A percentile compares a stretch with the other conserved stretches of the same genome.
Evolutionary conservation across 2,797 vertebrate genomes (phyloP).

Genomic region (Pangasius sanitwongsei): DNA sequence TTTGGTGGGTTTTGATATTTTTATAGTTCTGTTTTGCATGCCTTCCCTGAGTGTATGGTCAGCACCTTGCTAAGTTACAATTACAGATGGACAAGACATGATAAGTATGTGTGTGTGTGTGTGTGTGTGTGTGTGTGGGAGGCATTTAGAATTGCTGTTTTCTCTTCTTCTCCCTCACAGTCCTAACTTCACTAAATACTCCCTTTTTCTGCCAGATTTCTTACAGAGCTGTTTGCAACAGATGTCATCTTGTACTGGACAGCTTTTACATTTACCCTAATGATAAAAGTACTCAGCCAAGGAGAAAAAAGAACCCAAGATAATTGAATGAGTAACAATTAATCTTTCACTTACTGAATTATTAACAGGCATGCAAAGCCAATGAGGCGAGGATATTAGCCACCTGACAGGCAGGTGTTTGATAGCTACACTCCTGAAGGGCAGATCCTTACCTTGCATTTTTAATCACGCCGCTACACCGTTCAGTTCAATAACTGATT

Average conservation of each 20-base stretch:
- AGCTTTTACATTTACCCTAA: conserved; percentile 49
- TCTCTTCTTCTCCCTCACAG: background rate
- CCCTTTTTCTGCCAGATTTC: conserved; percentile 9
- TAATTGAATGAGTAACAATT: conserved; percentile 62
- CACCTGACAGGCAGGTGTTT: conserved; percentile 76
- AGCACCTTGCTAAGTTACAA: conserved; percentile 64
- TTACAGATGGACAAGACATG: conserved; percentile 37
- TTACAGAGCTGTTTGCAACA: conserved; percentile 51
- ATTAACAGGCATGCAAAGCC: conserved; percentile 58
- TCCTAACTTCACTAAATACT: background rate
- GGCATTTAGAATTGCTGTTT: conserved; percentile 10
- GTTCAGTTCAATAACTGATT: conserved; percentile 46
- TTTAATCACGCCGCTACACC: conserved; percentile 69
- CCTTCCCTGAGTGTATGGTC: conserved; percentile 65
- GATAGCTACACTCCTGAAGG: conserved; percentile 76
- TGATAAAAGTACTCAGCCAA: conserved; percentile 46
- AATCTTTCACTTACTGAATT: conserved; percentile 63
- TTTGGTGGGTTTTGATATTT: conserved; percentile 65
- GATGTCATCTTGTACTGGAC: conserved; percentile 42
- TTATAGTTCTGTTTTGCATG: conserved; percentile 65
- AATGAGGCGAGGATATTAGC: conserved; percentile 72
- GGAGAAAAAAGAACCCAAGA: conserved; percentile 27
- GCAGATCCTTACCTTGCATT: conserved; percentile 73
- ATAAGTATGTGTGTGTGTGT: conserved; percentile 15
- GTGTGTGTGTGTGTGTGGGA: conserved; percentile 29